Conservation (phyloP, 2,113 vertebrate genomes). For the Ornithorhynchus anatinus region DNA sequence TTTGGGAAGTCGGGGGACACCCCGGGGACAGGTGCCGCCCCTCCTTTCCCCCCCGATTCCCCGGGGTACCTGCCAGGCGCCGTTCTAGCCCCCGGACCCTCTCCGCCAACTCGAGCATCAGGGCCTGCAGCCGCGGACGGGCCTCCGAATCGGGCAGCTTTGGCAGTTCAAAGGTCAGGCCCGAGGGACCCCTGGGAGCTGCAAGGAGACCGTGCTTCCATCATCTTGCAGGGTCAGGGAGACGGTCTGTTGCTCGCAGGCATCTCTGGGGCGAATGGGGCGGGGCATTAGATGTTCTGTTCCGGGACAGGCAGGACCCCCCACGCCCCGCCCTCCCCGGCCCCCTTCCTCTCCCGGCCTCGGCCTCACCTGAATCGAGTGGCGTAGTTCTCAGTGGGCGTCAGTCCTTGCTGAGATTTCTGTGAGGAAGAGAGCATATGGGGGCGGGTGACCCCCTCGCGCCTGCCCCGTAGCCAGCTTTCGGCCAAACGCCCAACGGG, state of each 20-base stretch:
- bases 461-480: too few relatives aligned
- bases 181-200: constrained; percentile 33
- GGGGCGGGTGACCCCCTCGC: too few relatives aligned
- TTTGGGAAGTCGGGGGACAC: neutral
- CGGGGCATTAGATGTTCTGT: fast-evolving
- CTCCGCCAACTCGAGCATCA: constrained; percentile 79
- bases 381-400: constrained; percentile 28
- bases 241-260: constrained; percentile 11
- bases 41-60: neutral
- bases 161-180: constrained; percentile 62
- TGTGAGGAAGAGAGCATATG: neutral
- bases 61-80: constrained; percentile 62
- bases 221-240: constrained; percentile 46
- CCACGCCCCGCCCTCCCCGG: neutral
- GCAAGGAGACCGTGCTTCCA: constrained; percentile 57
- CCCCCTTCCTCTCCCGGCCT: fast-evolving
- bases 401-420: constrained; percentile 33
- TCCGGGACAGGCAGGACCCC: neutral
- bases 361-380: constrained; percentile 55
- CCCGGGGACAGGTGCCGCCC: neutral
- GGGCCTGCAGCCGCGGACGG: constrained; percentile 68
- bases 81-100: constrained; percentile 55
- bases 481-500: too few relatives aligned
- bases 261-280: constrained; percentile 36
- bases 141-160: constrained; percentile 69